Evolutionary conservation across 2,113 vertebrate genomes (phyloP).

Genomic region (Egretta garzetta): DNA sequence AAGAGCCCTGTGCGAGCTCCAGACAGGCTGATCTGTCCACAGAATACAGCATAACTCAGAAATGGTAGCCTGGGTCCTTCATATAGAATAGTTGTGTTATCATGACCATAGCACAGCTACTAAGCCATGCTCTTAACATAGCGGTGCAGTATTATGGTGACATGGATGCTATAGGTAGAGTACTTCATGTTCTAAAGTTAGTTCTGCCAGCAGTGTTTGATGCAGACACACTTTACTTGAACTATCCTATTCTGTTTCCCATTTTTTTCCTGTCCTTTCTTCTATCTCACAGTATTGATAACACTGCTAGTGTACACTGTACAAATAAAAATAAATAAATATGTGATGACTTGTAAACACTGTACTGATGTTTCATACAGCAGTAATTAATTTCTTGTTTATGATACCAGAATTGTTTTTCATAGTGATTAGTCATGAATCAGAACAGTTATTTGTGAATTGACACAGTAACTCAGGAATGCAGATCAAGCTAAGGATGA

Average conservation of each 20-base stretch:
- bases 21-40: background rate
- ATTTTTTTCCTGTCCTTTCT: background rate
- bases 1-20: background rate
- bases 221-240: background rate
- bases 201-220: background rate
- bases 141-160: background rate
- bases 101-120: background rate
- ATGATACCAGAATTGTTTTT: background rate
- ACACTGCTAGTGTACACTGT: background rate
- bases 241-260: background rate
- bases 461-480: background rate
- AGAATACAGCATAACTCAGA: background rate
- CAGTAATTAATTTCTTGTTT: background rate
- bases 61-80: background rate
- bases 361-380: background rate
- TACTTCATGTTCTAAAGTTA: background rate
- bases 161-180: background rate
- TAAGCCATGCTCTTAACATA: fast-evolving
- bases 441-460: background rate
- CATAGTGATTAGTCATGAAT: background rate
- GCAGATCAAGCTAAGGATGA: background rate
- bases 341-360: background rate
- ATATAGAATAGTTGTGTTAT: background rate
- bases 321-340: background rate
- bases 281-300: background rate